These are phyloP conservation scores for Cromileptes altivelis DNA, from an alignment of 2,113 vertebrate species.

Conservation along the genomic window DNA sequence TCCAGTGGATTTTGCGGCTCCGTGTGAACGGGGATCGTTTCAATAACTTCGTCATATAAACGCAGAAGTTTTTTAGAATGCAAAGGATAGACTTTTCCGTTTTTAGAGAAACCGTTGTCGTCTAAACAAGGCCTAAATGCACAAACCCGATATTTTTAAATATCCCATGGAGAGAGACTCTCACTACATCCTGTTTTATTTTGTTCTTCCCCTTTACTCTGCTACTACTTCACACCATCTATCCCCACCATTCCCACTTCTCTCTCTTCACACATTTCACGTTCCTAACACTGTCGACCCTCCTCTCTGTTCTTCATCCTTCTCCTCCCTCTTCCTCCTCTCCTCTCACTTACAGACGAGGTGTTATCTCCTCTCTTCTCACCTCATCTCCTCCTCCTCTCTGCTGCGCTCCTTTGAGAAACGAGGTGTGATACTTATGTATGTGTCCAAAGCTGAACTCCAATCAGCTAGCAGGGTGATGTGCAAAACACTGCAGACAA, in stretches of 20 bases:
- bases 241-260: neutral
- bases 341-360: slow-evolving; percentile 28
- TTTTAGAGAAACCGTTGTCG: too few relatives aligned
- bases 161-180: too few relatives aligned
- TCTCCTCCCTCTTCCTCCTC: neutral
- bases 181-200: too few relatives aligned
- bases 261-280: neutral
- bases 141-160: too few relatives aligned
- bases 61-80: too few relatives aligned
- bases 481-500: neutral
- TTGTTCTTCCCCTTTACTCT: neutral
- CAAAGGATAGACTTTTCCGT: too few relatives aligned
- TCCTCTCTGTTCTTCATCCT: neutral
- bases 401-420: slow-evolving; percentile 1
- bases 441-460: neutral
- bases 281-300: too few relatives aligned
- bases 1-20: too few relatives aligned
- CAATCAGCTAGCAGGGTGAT: neutral
- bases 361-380: slow-evolving; percentile 37
- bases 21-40: too few relatives aligned
- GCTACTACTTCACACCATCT: neutral
- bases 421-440: neutral
- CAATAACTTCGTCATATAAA: too few relatives aligned
- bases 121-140: too few relatives aligned
- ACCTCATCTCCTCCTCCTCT: slow-evolving; percentile 25